Evolutionary conservation across 2,113 vertebrate species (phyloP).

Genomic region (Machaerirhynchus nigripectus): DNA sequence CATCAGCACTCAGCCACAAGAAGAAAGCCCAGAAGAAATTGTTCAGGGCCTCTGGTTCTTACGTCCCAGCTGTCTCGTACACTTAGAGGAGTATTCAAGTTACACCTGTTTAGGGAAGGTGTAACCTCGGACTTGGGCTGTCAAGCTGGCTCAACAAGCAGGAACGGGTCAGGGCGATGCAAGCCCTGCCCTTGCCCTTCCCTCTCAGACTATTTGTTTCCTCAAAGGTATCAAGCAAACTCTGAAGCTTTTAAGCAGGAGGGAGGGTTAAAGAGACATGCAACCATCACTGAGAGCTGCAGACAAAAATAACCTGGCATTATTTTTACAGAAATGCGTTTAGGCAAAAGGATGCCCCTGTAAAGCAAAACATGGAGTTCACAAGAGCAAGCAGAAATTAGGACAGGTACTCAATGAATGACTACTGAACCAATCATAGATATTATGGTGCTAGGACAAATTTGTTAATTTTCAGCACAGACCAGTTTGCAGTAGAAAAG

Average conservation of each 20-base stretch:
- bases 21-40: not conserved
- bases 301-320: not conserved
- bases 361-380: not conserved
- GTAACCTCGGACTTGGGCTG: slow-evolving; percentile 50
- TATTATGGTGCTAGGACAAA: not conserved
- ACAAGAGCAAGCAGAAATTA: not conserved
- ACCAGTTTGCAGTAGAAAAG: not conserved
- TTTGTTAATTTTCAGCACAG: not conserved
- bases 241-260: not conserved
- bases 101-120: slow-evolving; percentile 53
- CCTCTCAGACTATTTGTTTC: slow-evolving; percentile 48
- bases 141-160: slow-evolving; percentile 52
- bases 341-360: not conserved
- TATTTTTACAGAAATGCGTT: not conserved
- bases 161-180: slow-evolving; percentile 29
- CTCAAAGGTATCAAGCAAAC: not conserved
- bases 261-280: not conserved
- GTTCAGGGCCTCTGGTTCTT: not conserved
- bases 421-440: not conserved
- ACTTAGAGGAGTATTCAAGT: slow-evolving; percentile 9
- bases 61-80: not conserved
- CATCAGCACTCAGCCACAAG: not conserved
- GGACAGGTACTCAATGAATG: fast-evolving
- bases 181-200: slow-evolving; percentile 50
- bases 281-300: not conserved